Base-by-base conservation (phyloP, 2,797 vertebrate genomes). In the Rhinoraja longicauda region DNA sequence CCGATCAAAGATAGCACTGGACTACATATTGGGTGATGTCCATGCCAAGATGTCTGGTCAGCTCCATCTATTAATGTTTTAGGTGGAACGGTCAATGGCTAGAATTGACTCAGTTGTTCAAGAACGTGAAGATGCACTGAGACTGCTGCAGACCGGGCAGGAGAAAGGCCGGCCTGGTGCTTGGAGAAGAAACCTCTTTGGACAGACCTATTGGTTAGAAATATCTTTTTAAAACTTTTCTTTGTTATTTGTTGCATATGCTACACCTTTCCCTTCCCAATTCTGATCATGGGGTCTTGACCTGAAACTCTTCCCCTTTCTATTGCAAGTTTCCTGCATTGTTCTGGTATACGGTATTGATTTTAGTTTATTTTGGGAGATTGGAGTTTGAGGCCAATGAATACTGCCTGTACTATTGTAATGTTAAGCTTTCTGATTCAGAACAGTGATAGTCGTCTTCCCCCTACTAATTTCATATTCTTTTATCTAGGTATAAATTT, bases 91-190 rank as follows among this genome's bases (percentile, higher is more conserved):
- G 0, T 99, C 98, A 0, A 98, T 99, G 96, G 95, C 95, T 93
- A 97, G 97, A 91, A 95, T 99, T 93, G 98, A 99, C 92, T 95
- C 95, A 0, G 96, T 99, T 93, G 97, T 98, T 92, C 95, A 93
- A n/a, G 99, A 99, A 95, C 96, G 99, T 94, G 98, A 99, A 95
- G 95, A 96, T 75, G 97, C 98, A 0, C 94, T 99, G 78, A 97
- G 99, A 78, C 96, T 99, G 95, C 95, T 99, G 94, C 98, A 99
- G 94, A 99, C 98, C 0, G 99, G 99, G 82, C 98, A 98, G 93
- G 97, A 99, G 95, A 97, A 96, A n/a, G 95, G 95, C 39, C 95
- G 96, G 82, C 99, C 99, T 0, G 99, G 98, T 59, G 97, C 96
- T 93, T 99, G 98, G 98, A 98, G 99, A 95, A 96, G 94, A 53